Percentiles rank a stretch among this genome's conserved stretches.
These are phyloP conservation scores for Troilus luridus DNA, from an alignment of 2,888 invertebrate genomes.

Conservation along the genomic window DNA sequence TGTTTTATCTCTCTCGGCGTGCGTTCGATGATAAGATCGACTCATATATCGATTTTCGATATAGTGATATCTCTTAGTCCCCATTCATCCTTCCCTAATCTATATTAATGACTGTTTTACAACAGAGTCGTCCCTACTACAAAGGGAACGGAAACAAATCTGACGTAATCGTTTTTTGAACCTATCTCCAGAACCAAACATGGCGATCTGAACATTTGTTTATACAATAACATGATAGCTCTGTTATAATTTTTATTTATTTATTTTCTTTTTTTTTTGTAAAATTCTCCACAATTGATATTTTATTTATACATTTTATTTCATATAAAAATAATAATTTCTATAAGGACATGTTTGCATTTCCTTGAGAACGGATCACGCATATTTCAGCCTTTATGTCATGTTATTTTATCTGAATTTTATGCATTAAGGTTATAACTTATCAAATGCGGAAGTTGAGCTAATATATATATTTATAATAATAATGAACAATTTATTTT, in stretches of 20 bases:
- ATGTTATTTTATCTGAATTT: not conserved
- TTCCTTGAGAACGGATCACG: slow-evolving; percentile 3
- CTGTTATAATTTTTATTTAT: not conserved
- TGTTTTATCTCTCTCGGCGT: not conserved
- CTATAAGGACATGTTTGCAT: not conserved
- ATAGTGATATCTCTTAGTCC: not conserved
- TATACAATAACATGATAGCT: not conserved
- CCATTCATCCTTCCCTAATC: slow-evolving; percentile 37
- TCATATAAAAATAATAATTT: not conserved
- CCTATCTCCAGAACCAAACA: not conserved
- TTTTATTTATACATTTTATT: not conserved
- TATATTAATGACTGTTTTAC: not conserved
- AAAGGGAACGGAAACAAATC: slow-evolving; percentile 8
- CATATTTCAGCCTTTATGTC: not conserved
- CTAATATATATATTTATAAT: not conserved
- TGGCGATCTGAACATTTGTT: not conserved
- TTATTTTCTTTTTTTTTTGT: not conserved
- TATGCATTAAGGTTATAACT: not conserved
- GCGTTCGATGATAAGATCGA: slow-evolving; percentile 35
- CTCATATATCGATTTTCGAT: not conserved
- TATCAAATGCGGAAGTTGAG: not conserved
- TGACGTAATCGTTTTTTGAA: slow-evolving; percentile 29
- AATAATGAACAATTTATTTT: too few relatives aligned
- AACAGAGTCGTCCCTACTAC: slow-evolving; percentile 22
- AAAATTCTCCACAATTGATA: not conserved